Base-by-base conservation (phyloP, 1,140 invertebrate species). In the Nasonia longicornis region DNA sequence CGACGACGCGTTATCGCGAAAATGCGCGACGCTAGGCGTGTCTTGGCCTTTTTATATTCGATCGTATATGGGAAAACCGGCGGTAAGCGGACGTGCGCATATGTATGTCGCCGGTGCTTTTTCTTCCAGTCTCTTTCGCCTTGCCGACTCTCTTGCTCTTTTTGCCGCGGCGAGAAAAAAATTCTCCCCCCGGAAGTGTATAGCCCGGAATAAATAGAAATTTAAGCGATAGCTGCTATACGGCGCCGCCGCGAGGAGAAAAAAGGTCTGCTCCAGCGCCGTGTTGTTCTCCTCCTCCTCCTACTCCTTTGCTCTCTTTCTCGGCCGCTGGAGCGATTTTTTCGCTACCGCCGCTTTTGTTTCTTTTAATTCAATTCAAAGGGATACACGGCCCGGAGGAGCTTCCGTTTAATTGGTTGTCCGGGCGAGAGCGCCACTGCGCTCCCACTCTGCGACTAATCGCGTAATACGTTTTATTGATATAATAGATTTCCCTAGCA, bases 151-250 rank as follows among this genome's bases (percentile, higher is more conserved):
- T 69, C 26, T 71, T 26, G 16, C 42, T 78, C 67, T 35, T 8
- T 66, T 35, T 64, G 29, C 8, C 16, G 63, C 73, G 45, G 3
- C 31, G 42, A 42, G 52, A 12, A 77, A 72, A 77, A 82, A 82
- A 76, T 38, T 71, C 11, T 22, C 0, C n/a, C 63, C 16, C 38
- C 35, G 31, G 45, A 77, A 63, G 70, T 73, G 75, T 63, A 77
- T 48, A 76, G 75, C 22, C 75, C 29, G 80, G 75, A 78, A 82
- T 82, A 78, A 82, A 82, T 82, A 82, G 80, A 81, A 77, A 81
- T 81, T 81, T 77, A 77, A 81, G 58, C 80, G 67, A 81, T 52
- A 58, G 52, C 52, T 58, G 52, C 52, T 58, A 20, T n/a, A 48
- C 45, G 14, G 20, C 31, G 31, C 31, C 31, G 6, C 6, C 3